Base-by-base conservation (phyloP, 2,888 invertebrate species). In the Drosophila melanocephala region DNA sequence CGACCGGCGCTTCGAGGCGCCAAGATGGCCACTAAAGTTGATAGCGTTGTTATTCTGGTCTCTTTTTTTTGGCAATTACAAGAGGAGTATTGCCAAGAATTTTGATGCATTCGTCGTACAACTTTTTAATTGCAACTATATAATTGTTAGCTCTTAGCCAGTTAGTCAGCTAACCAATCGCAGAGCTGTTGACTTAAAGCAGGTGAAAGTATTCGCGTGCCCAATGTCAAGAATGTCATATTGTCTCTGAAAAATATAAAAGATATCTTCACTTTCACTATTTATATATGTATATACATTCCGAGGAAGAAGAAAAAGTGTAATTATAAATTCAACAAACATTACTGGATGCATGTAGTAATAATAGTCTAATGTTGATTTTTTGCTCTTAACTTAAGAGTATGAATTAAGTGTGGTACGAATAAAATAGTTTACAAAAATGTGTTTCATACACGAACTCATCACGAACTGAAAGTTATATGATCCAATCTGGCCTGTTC, bases 1-100 rank as follows among this genome's bases (percentile, higher is more conserved):
- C 59, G 39, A 37, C 28, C 44, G 73, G 22, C 30, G 42, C 28
- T 59, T 74, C 22, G 28, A 52, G 78, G 78, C 72, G 78, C 84
- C 81, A 77, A 47, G 39, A 35, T 72, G 83, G 63, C 71, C 67
- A 39, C 47, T 9, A 52, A 76, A 61, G 42, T 67, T 72, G 57
- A 47, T 57, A 50, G 33, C 59, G 52, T 72, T 75, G 61, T 83
- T 83, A 61, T 79, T 75, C 19, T 33, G 60, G n/a, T 64, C 44
- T 57, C 26, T 51, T 47, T 28, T 28, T 52, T 50, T 22, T 42
- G 19, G 5, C 28, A 61, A 47, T 68, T 60, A 9, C 33, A 84
- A 75, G 16, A 3, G 5, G 3, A 35, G 35, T 35, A 35, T 87
- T 81, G 77, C 69, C 58, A 72, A 63, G 56, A 56, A 42, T 50